Base-by-base conservation (phyloP, 2,113 vertebrate species). In the Barbus barbus region DNA sequence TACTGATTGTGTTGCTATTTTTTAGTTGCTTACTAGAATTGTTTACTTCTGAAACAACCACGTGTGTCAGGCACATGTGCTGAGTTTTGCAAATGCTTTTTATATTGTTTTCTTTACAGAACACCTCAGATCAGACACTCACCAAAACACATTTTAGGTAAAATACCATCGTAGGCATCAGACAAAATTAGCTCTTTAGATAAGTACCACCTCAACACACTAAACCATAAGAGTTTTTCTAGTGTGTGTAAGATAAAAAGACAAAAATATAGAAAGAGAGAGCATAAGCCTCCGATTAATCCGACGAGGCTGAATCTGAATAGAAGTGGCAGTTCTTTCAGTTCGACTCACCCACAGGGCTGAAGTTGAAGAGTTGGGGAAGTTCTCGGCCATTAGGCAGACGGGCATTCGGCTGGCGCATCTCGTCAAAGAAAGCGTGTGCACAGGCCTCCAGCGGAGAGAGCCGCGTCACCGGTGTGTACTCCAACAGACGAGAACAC, bases 321-420 rank as follows among this genome's bases (percentile, higher is more conserved):
- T 8, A 61, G 56, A 79, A 61, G 36, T 63, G 36, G 36, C 56
- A 78, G 76, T 61, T 78, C n/a, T 61, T 38, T 41, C 53, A 41
- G 56, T 44, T 61, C n/a, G 6, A 89, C 95, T 94, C 82, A 97
- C 97, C 97, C 20, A 95, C 94, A 24, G 96, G 94, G 92, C 96
- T 97, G 94, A 98, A 97, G 90, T 96, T 97, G 95, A 97, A 98
- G 89, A 98, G 96, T 0, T 94, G 94, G 22, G 97, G 97, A 86
- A 98, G 95, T 56, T 96, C 95, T 87, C 96, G 93, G 24, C 96
- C 96, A 28, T 95, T 98, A 89, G 97, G 96, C 85, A 98, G 93
- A 76, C 96, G 96, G 83, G 96, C 95, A 87, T 93, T 95, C 2
- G 94, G 95, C 85, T 95, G 94, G 56, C 97, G 95, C 67, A 98